A percentile compares a stretch with the other conserved stretches of the same genome.
phyloP scores from a whole-genome alignment of 2,888 invertebrate genomes.

The Lasioglossum figueresi region DNA sequence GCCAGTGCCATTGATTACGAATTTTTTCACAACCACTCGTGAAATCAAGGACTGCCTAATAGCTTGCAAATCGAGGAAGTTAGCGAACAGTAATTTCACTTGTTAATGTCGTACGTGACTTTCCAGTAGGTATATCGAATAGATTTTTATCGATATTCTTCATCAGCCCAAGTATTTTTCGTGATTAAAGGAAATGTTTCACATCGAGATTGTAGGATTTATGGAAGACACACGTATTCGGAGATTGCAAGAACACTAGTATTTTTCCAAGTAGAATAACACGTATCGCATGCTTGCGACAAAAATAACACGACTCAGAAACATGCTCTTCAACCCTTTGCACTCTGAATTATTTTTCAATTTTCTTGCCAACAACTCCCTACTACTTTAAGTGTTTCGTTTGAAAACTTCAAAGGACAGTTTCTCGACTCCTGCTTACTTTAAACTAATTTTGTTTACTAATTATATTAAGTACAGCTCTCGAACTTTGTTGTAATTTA shows the following conservation, averaged over 20 bases:
- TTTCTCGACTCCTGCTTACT: too few species aligned
- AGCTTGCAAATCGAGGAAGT: constrained; percentile 1
- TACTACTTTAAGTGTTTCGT: too few species aligned
- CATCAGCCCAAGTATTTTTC: background rate
- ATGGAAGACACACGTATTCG: background rate
- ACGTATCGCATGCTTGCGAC: background rate
- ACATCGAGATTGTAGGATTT: background rate
- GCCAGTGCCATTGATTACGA: constrained; percentile 7
- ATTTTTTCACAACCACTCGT: constrained; percentile 26
- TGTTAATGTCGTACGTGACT: background rate
- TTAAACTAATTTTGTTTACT: too few species aligned
- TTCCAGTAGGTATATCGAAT: background rate
- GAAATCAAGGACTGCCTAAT: constrained; percentile 32
- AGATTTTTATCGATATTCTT: background rate
- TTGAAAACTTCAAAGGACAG: too few species aligned
- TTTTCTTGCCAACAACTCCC: too few species aligned
- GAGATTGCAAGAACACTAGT: background rate
- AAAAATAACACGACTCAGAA: background rate
- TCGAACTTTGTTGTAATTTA: too few species aligned
- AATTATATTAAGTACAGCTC: too few species aligned
- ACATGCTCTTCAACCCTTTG: too few species aligned
- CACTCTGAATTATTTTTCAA: too few species aligned
- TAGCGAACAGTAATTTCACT: background rate
- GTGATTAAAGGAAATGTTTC: background rate
- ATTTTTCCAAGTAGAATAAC: background rate